These are phyloP conservation scores for Thalassophryne amazonica DNA, from an alignment of 2,797 vertebrate species.

Conservation along the genomic window DNA sequence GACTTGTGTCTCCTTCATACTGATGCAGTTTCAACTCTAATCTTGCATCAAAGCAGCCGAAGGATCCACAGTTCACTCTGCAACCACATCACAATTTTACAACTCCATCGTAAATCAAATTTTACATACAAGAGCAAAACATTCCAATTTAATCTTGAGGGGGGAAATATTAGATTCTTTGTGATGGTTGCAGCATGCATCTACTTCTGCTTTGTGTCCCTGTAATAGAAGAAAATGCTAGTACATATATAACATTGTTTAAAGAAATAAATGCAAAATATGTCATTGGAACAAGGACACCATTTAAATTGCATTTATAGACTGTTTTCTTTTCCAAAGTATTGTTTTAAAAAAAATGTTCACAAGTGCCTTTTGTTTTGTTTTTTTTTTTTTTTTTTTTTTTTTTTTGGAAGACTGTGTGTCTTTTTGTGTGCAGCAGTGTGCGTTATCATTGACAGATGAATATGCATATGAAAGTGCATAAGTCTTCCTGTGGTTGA, in stretches of 20 bases:
- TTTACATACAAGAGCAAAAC: slow-evolving; percentile 51
- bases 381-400: too few species aligned
- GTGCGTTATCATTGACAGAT: neutral
- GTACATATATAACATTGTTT: slow-evolving; percentile 9
- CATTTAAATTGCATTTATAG: slow-evolving; percentile 48
- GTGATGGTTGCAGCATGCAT: slow-evolving; percentile 15
- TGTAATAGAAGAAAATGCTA: slow-evolving; percentile 20
- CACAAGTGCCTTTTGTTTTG: too few species aligned
- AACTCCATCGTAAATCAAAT: slow-evolving; percentile 45
- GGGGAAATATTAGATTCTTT: slow-evolving; percentile 49
- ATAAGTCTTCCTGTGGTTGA: neutral
- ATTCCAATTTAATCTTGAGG: slow-evolving; percentile 41
- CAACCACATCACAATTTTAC: slow-evolving; percentile 35
- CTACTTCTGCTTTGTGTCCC: slow-evolving; percentile 1
- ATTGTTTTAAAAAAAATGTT: too few species aligned
- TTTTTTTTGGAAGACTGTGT: slow-evolving; percentile 8
- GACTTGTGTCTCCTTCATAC: slow-evolving; percentile 37
- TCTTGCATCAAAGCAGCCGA: slow-evolving; percentile 54
- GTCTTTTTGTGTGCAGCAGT: neutral
- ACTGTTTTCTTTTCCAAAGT: slow-evolving; percentile 18
- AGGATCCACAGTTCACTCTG: slow-evolving; percentile 41
- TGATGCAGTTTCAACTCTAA: slow-evolving; percentile 50
- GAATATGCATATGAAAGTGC: slow-evolving; percentile 6
- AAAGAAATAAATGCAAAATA: neutral
- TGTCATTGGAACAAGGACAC: slow-evolving; percentile 48